Percentiles rank a stretch among this genome's conserved stretches.
Evolutionary conservation across 2,888 invertebrate genomes (phyloP).

Genomic region (Drosophila neotestacea): DNA sequence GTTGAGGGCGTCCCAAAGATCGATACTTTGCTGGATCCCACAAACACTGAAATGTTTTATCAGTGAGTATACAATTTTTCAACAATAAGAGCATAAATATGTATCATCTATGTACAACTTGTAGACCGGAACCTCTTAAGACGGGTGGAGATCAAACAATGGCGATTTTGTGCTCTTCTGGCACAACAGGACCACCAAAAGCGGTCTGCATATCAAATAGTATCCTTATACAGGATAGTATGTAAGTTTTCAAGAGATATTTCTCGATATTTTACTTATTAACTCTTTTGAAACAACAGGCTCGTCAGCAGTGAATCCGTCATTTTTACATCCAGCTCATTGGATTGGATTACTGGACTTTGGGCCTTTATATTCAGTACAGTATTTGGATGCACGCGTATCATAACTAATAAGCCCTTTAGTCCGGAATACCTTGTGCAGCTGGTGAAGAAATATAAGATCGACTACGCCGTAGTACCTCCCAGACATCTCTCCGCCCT

Average conservation of each 20-base stretch:
- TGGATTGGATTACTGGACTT: conserved; percentile 75
- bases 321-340: conserved; percentile 52
- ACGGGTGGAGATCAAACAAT: conserved; percentile 66
- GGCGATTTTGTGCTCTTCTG: conserved; percentile 77
- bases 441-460: conserved; percentile 70
- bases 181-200: conserved; percentile 79
- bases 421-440: conserved; percentile 65
- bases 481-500: conserved; percentile 69
- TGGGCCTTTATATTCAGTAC: conserved; percentile 56
- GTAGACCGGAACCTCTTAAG: conserved; percentile 60
- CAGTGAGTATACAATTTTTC: conserved; percentile 35
- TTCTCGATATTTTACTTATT: not conserved
- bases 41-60: conserved; percentile 59
- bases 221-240: conserved; percentile 42
- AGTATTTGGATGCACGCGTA: conserved; percentile 58
- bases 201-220: conserved; percentile 72
- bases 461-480: conserved; percentile 62
- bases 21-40: conserved; percentile 60
- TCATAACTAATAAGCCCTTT: conserved; percentile 69
- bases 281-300: conserved; percentile 25
- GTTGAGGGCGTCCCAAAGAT: conserved; percentile 59
- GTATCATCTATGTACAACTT: not conserved
- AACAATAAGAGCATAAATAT: not conserved
- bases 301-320: conserved; percentile 52
- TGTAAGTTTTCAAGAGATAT: conserved; percentile 29